Conservation (phyloP, 1,140 invertebrate species). For the Triops longicaudatus region DNA sequence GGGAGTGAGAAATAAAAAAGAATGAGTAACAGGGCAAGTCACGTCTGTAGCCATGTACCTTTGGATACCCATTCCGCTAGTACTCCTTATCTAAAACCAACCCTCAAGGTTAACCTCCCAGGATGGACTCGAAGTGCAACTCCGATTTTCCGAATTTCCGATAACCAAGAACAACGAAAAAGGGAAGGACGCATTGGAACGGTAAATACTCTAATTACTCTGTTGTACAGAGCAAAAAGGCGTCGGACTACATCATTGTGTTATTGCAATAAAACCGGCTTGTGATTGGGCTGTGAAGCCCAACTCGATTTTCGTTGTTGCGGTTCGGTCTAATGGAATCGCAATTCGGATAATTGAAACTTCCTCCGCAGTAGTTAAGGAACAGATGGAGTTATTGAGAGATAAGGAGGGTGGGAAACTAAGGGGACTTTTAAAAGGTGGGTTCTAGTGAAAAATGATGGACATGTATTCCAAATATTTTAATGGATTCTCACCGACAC, state of each 20-base stretch:
- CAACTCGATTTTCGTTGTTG: too few species aligned
- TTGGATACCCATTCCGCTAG: not conserved
- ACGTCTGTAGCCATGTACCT: not conserved
- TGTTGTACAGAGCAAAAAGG: too few species aligned
- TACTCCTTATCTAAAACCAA: not conserved
- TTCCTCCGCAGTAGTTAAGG: not conserved
- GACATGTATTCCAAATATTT: conserved; percentile 7
- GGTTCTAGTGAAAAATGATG: conserved; percentile 2
- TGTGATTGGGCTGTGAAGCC: too few species aligned
- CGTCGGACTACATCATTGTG: too few species aligned
- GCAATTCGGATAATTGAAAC: too few species aligned
- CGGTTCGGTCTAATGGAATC: too few species aligned
- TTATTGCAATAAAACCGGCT: too few species aligned
- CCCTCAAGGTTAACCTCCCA: not conserved
- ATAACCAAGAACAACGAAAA: too few species aligned
- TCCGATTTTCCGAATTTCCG: too few species aligned
- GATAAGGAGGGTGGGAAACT: conserved; percentile 14
- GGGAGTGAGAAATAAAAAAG: not conserved
- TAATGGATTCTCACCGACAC: not conserved
- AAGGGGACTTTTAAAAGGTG: not conserved
- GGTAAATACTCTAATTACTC: too few species aligned
- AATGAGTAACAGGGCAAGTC: not conserved
- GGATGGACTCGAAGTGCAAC: not conserved
- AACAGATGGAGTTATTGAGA: conserved; percentile 2
- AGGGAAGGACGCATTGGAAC: too few species aligned